Percentiles rank a stretch among this genome's conserved stretches.
Conservation (phyloP, 2,113 vertebrate species). For the Candoia aspera region DNA sequence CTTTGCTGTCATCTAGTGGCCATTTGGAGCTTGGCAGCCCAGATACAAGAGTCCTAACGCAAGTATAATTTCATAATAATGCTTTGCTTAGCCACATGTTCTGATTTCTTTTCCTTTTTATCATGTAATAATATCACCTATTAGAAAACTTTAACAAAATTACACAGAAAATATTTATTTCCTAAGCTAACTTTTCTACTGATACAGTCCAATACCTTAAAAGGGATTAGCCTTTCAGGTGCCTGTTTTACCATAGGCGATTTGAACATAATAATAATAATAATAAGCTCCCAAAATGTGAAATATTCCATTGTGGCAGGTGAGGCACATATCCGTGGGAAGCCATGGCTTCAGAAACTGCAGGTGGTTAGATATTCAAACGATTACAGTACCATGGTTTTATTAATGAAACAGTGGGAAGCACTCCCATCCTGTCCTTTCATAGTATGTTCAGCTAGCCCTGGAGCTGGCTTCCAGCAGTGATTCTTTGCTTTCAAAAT, state of each 20-base stretch:
- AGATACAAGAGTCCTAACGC: background rate
- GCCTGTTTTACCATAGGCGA: background rate
- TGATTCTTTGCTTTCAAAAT: constrained; percentile 27
- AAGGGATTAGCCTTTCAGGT: background rate
- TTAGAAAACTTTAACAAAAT: constrained; percentile 14
- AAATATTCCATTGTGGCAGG: background rate
- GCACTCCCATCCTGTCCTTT: constrained; percentile 6
- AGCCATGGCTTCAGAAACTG: no score
- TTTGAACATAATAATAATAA: rapidly evolving
- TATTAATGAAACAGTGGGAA: constrained; percentile 23
- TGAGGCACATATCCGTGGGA: no score
- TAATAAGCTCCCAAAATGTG: background rate
- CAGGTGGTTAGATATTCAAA: constrained; percentile 6
- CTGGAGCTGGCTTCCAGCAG: constrained; percentile 24
- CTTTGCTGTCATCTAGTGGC: background rate
- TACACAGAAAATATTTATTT: background rate
- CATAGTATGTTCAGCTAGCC: constrained; percentile 4
- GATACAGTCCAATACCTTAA: background rate
- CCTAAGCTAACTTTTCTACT: background rate
- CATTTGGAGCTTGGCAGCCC: background rate
- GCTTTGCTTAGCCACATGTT: background rate
- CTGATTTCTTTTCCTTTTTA: constrained; percentile 14
- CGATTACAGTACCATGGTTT: constrained; percentile 5
- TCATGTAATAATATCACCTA: constrained; percentile 37
- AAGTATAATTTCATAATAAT: background rate